These are phyloP conservation scores for Stenoptilia bipunctidactyla DNA, from an alignment of 2,888 invertebrate genomes.

Conservation along the genomic window DNA sequence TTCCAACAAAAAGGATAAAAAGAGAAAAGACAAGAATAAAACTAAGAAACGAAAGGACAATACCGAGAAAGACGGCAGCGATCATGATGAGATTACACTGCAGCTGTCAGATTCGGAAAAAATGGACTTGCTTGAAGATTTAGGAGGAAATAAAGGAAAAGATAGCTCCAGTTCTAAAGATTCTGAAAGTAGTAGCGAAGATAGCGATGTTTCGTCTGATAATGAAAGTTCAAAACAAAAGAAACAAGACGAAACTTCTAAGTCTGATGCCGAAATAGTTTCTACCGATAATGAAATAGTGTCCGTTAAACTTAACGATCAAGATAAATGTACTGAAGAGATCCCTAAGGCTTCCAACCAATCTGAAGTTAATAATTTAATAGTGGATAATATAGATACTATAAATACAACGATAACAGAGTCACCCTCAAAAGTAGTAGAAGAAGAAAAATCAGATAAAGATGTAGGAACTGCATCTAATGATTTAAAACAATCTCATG, in stretches of 20 bases:
- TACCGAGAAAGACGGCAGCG: slow-evolving; percentile 36
- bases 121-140: slow-evolving; percentile 58
- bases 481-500: too few relatives aligned
- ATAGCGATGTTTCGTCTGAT: slow-evolving; percentile 20
- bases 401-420: too few relatives aligned
- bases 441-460: too few relatives aligned
- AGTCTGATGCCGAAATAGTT: too few relatives aligned
- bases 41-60: slow-evolving; percentile 31
- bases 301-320: too few relatives aligned
- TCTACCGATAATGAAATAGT: too few relatives aligned
- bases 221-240: slow-evolving; percentile 1
- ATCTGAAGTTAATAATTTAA: too few relatives aligned
- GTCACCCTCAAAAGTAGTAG: too few relatives aligned
- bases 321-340: too few relatives aligned
- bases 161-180: slow-evolving; percentile 28
- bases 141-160: slow-evolving; percentile 41
- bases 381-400: too few relatives aligned
- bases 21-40: slow-evolving; percentile 42
- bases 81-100: slow-evolving; percentile 57
- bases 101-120: slow-evolving; percentile 61
- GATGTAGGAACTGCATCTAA: too few relatives aligned
- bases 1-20: slow-evolving; percentile 24
- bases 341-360: too few relatives aligned
- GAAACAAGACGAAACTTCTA: slow-evolving; percentile 6
- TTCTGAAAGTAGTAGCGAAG: slow-evolving; percentile 25